These are phyloP conservation scores for Brachionus asplanchnoidis DNA, from an alignment of 1,140 invertebrate species.

Conservation along the genomic window DNA sequence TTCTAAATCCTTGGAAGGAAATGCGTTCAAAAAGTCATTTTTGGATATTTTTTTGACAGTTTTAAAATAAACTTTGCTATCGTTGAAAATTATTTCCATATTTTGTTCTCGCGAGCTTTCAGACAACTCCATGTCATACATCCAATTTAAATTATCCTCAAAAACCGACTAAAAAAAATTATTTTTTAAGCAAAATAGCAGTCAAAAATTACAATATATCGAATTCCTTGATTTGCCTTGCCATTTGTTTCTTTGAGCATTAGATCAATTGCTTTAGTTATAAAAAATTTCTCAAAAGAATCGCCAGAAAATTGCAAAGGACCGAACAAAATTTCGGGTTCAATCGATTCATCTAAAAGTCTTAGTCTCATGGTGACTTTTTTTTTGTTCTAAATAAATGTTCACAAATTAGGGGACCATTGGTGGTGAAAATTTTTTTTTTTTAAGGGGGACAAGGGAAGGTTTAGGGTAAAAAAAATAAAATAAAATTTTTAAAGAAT, in stretches of 20 bases:
- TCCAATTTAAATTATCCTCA: background rate
- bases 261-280: background rate
- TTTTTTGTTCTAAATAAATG: background rate
- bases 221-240: background rate
- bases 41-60: background rate
- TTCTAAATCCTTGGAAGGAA: constrained; percentile 41
- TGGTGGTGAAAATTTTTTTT: background rate
- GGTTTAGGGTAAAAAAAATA: background rate
- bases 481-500: background rate
- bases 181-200: background rate
- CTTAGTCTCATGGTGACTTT: background rate
- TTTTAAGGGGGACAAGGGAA: too few species aligned
- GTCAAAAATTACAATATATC: constrained; percentile 4
- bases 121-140: constrained; percentile 21
- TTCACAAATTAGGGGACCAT: background rate
- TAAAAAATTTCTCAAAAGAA: constrained; percentile 32
- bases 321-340: background rate
- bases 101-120: constrained; percentile 29
- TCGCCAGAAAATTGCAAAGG: background rate
- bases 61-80: constrained; percentile 38
- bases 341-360: background rate
- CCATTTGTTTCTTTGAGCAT: background rate
- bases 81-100: constrained; percentile 39
- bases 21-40: background rate
- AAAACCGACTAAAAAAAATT: background rate